Evolutionary conservation across 2,888 invertebrate species (phyloP), one percentile per base, ranked within the genome.

Genomic region (Acrobasis repandana): DNA sequence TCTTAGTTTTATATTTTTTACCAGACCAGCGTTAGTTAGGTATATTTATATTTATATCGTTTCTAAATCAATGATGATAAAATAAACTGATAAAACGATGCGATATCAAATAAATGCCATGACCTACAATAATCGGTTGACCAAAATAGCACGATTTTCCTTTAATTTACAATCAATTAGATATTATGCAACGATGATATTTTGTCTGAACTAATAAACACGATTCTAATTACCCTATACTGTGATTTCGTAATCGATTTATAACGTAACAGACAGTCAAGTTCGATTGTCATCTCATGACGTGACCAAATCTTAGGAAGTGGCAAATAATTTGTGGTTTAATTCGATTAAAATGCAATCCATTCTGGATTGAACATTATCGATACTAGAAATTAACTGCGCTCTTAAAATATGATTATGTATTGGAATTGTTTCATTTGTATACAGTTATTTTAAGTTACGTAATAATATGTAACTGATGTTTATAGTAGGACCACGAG

Each of bases 191-290:
- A 65, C 47, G 49, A 65, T 59, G 49, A 62, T 38, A 52, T 58
- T 61, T 62, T 61, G 63, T 61, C 63, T 54, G 50, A 20, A 46
- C 54, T 18, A 62, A 61, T 58, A 47, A 61, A 58, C 58, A 48
- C 36, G 56, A 62, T 65, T 61, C 52, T 64, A 63, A 67, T 63
- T 63, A 56, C 56, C 51, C 38, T 49, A 54, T 16, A 52, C 43
- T 63, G 58, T 16, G 28, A 49, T 62, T 61, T 65, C 54, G 61
- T 56, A 62, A 62, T 28, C 2, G 28, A 28, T 28, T 52, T 18
- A 57, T 38, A 43, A 54, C 43, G 20, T 28, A 50, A 50, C 20
- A 50, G 20, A 14, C n/a, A 50, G 20, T 14, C 50, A 28, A 28
- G 28, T 50, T 28, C 28, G 10, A 50, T 28, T 50, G 50, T 50